Evolutionary conservation across 2,113 vertebrate species (phyloP), one percentile per base, ranked within the genome.

Genomic region (Seriola rivoliana): DNA sequence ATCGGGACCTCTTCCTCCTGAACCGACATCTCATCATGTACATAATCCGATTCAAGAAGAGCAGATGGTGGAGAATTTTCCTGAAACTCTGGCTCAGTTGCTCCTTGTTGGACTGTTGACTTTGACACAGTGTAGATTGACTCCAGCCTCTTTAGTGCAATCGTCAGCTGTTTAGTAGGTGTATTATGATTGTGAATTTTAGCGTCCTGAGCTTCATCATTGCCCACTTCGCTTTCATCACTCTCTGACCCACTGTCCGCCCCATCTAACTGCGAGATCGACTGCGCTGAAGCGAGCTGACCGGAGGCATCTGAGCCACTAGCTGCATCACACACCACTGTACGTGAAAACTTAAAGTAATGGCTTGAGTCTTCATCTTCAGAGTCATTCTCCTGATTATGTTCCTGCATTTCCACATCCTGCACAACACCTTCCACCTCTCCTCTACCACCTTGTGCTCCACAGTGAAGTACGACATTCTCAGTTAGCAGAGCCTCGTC

Each of bases 261-360:
- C 3, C 97, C 97, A 0, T 98, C 97, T 64, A 98, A 90, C 89
- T 98, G 97, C 4, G 96, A 93, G 48, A 98, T 93, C 2, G 95
- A 84, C 57, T 93, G 89, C 0, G 95, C 17, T 17, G 89, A 82
- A 64, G 91, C 62, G 23, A 87, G 89, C 57, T 83, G 93, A 82
- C 80, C 85, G 0, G 90, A 21, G 3, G 85, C 23, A 2, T 86
- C 75, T 0, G 93, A 83, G 77, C 92, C 85, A 34, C 87, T 84
- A 0, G 85, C 71, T 46, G 91, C 65, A 1, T 95, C 94, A 1
- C 92, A 85, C 3, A 95, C 94, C 46, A 97, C 95, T 0, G 95
- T 97, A 19, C 96, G 95, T 4, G 93, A 92, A 78, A 96, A 95
- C 48, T 86, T 93, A 2, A 94, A 80, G 73, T 95, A 96, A 71